These are phyloP conservation scores for Dipodomys spectabilis DNA, from an alignment of 2,113 vertebrate genomes.

Conservation along the genomic window DNA sequence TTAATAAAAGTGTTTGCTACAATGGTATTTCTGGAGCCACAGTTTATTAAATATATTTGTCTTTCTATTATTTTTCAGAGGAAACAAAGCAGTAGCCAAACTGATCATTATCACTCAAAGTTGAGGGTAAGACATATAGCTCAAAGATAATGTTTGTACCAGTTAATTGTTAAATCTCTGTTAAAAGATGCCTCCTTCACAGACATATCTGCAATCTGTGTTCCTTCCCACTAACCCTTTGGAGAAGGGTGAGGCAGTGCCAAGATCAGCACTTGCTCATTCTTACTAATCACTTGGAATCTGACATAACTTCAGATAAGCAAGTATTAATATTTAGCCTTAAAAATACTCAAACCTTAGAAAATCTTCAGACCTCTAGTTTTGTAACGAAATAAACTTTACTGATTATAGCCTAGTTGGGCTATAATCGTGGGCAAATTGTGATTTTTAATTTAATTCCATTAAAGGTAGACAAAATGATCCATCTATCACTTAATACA, in stretches of 20 bases:
- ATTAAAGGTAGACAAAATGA: constrained; percentile 35
- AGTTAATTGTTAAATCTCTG: constrained; percentile 58
- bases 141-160: constrained; percentile 66
- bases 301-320: constrained; percentile 31
- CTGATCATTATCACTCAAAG: constrained; percentile 58
- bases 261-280: constrained; percentile 44
- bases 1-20: constrained; percentile 83
- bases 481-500: not conserved
- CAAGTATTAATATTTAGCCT: constrained; percentile 38
- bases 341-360: not conserved
- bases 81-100: constrained; percentile 62
- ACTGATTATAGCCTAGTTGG: not conserved
- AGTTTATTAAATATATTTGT: constrained; percentile 78
- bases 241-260: constrained; percentile 7
- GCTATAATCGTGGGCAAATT: not conserved
- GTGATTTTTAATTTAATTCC: constrained; percentile 26
- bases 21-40: constrained; percentile 78
- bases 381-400: not conserved
- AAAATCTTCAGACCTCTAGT: not conserved
- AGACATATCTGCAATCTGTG: constrained; percentile 55
- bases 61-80: constrained; percentile 69
- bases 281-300: constrained; percentile 59
- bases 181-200: constrained; percentile 57
- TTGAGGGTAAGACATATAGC: constrained; percentile 61
- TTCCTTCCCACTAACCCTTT: constrained; percentile 60